Base-by-base conservation (phyloP, 2,113 vertebrate genomes). In the Hyperopisus bebe region DNA sequence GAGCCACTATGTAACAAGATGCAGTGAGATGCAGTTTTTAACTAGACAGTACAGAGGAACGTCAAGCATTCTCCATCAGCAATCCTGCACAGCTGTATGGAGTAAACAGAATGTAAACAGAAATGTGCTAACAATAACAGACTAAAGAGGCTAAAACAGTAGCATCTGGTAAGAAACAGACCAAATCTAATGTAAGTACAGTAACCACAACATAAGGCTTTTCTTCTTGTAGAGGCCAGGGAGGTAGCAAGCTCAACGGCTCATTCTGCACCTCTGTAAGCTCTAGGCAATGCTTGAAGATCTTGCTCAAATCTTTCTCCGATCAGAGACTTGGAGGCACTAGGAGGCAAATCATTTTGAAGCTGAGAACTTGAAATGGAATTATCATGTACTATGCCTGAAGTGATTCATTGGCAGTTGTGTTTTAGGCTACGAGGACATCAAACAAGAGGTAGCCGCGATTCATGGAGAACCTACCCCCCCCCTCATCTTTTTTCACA, bases 361-460 rank as follows among this genome's bases (percentile, higher is more conserved):
- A n/a, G 90, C 92, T 92, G 89, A 91, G 93, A 91, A 90, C 89
- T 90, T 74, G 89, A 77, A 85, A 55, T 83, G 87, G 92, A 91
- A 92, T 94, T 92, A 92, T 95, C 94, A 93, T 90, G 88, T 88
- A 89, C 89, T 90, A 90, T 19, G 70, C 15, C 90, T 44, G n/a
- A 83, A 91, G 89, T 91, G 90, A 66, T 55, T 88, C 84, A 91
- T 84, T 84, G 50, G 77, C 77, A 92, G 93, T 91, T 93, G 90
- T 58, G 27, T 51, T 11, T 82, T 47, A 58, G 27, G 19, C 50
- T 87, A 50, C 51, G 6, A 11, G 92, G 91, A 93, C 93, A 94
- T 94, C 94, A 95, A 94, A 94, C 91, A 92, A 66, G 91, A 66
- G 87, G 93, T 92, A 91, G 90, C 88, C 13, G 87, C 87, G 80